Evolutionary conservation across 2,113 vertebrate genomes (phyloP).

Genomic region (Notechis scutatus): DNA sequence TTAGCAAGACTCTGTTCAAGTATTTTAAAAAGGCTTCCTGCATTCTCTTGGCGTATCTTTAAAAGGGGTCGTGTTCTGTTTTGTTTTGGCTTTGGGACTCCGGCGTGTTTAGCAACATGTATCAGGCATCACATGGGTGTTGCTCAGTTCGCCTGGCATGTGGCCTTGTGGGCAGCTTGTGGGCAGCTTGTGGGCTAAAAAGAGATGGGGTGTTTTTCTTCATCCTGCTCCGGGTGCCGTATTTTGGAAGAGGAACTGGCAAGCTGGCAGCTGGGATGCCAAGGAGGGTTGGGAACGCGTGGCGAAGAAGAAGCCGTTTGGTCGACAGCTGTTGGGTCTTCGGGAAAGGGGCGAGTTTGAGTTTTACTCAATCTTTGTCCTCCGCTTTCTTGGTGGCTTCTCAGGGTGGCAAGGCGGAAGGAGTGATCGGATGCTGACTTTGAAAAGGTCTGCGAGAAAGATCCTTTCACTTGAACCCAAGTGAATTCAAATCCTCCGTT

Average conservation of each 20-base stretch:
- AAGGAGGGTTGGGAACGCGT: background rate
- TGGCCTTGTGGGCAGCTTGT: background rate
- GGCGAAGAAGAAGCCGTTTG: background rate
- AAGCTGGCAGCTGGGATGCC: background rate
- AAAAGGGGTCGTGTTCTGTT: background rate
- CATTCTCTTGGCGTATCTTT: background rate
- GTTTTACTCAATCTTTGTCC: background rate
- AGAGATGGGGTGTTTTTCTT: background rate
- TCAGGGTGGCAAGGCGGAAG: background rate
- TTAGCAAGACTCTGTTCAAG: background rate
- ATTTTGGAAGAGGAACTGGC: background rate
- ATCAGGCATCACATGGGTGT: background rate
- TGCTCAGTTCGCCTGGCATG: background rate
- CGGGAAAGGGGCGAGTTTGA: too few species aligned
- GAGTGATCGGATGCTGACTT: background rate
- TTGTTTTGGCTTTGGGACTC: background rate
- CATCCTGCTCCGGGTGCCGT: background rate
- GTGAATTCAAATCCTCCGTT: background rate
- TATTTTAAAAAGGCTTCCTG: background rate
- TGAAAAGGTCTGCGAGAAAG: too few species aligned
- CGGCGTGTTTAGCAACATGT: background rate
- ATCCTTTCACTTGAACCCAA: background rate
- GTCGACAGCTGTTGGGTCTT: too few species aligned
- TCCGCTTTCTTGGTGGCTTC: background rate
- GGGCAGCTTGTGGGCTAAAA: background rate